Conservation (phyloP, 2,888 invertebrate genomes). For the Polymixis flavicincta region DNA sequence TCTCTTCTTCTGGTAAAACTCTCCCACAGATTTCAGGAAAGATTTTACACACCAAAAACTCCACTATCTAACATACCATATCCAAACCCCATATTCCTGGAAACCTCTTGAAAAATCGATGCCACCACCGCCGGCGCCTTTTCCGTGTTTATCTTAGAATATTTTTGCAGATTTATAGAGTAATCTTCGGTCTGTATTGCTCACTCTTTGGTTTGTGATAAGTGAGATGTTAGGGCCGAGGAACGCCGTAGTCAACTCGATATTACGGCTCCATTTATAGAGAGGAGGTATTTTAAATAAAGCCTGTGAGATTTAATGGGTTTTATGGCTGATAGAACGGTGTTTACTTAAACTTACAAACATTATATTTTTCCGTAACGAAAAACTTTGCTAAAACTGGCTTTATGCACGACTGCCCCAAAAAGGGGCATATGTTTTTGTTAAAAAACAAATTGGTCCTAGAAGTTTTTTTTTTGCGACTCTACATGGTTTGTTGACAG, state of each 20-base stretch:
- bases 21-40: no score
- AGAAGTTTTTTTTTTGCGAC: not conserved
- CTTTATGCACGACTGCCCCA: not conserved
- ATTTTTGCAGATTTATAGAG: conserved; percentile 81
- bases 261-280: conserved; percentile 26
- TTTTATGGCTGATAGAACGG: conserved; percentile 1
- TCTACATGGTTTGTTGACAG: not conserved
- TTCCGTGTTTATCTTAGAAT: conserved; percentile 79
- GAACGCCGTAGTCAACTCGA: conserved; percentile 24
- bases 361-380: fast-evolving
- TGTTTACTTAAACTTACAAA: not conserved
- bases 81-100: conserved; percentile 41
- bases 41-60: no score
- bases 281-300: conserved; percentile 17
- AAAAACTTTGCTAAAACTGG: not conserved
- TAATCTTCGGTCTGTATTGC: conserved; percentile 72
- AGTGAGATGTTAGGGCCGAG: conserved; percentile 55
- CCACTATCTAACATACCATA: conserved; percentile 45
- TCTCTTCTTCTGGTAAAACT: no score
- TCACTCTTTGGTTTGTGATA: conserved; percentile 62
- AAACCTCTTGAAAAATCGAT: conserved; percentile 59
- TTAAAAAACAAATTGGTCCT: not conserved
- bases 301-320: not conserved
- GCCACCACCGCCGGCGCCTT: conserved; percentile 70
- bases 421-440: not conserved